Base-by-base conservation (phyloP, 2,888 invertebrate species). In the Dryobotodes eremita region DNA sequence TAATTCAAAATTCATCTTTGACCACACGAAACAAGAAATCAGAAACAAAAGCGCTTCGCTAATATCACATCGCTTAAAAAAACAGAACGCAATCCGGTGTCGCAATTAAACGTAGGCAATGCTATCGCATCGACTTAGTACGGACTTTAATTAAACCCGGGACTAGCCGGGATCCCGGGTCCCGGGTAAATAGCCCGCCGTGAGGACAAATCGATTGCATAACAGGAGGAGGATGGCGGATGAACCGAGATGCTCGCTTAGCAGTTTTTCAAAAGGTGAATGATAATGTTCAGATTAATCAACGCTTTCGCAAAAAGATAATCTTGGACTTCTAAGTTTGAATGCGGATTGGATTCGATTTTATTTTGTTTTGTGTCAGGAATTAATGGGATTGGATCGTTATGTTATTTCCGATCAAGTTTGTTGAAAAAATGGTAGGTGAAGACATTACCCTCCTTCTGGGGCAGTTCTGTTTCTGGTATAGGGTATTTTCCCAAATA, bases 101-200 rank as follows among this genome's bases (percentile, higher is more conserved):
- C 73, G 85, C 85, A 89, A 89, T 89, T 89, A 86, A 88, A 89
- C 85, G 86, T 76, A 83, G 85, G 84, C 81, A 82, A 68, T 84
- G 86, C 82, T 83, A 84, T 89, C 87, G 65, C 71, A 75, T 84
- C 86, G 85, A 88, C 90, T 88, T 89, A 90, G 83, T 88, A 78
- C 86, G 75, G 85, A 82, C 79, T 90, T 90, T 90, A 90, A 90
- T 90, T 90, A 90, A 90, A 90, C 69, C 83, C 81, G 81, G 81
- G 83, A 79, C 82, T 72, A 70, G 83, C 75, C 81, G 77, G 75
- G 79, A 74, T 61, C 75, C 82, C 82, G 78, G 77, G 76, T 79
- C 80, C 77, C 83, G 85, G 81, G 88, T 89, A 89, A 89, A 86
- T 87, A 86, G 79, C 79, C 79, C 71, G 80, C 74, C 83, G 82